Percentiles rank a stretch among this genome's conserved stretches.
Evolutionary conservation across 2,888 invertebrate genomes (phyloP).

Genomic region (Gandaritis pyraliata): DNA sequence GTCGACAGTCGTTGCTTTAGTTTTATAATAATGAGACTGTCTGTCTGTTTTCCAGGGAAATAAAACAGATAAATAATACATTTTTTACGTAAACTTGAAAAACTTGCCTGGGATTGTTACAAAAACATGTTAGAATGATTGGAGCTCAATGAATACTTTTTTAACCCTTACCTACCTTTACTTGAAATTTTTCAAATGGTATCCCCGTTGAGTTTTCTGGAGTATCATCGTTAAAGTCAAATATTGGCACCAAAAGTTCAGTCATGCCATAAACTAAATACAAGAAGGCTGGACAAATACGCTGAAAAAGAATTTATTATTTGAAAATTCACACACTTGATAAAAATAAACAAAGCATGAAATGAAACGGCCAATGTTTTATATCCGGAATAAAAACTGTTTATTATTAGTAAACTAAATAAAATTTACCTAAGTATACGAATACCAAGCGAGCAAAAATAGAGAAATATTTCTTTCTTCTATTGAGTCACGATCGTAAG

Average conservation of each 20-base stretch:
- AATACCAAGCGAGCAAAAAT: slow-evolving; percentile 18
- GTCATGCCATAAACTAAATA: slow-evolving; percentile 61
- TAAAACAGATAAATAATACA: too few species aligned
- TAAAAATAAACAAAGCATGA: too few species aligned
- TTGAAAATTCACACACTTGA: not conserved
- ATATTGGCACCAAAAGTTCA: slow-evolving; percentile 57
- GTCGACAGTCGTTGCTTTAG: too few species aligned
- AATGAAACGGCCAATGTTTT: too few species aligned
- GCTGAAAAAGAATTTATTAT: slow-evolving; percentile 1
- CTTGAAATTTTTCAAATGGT: slow-evolving; percentile 48
- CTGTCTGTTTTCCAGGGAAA: too few species aligned
- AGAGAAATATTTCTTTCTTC: slow-evolving; percentile 26
- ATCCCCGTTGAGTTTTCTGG: slow-evolving; percentile 52
- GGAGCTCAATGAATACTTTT: too few species aligned
- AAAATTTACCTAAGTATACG: not conserved
- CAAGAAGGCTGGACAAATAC: slow-evolving; percentile 48
- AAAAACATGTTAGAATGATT: too few species aligned
- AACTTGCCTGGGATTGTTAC: too few species aligned
- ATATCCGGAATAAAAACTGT: not conserved
- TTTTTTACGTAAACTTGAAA: too few species aligned
- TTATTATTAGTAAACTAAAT: not conserved
- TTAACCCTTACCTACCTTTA: slow-evolving; percentile 42
- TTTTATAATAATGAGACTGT: too few species aligned
- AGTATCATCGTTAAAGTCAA: slow-evolving; percentile 51
- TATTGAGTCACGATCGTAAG: slow-evolving; percentile 33